Percentiles rank a stretch among this genome's conserved stretches.
Evolutionary conservation across 2,113 vertebrate species (phyloP).

Genomic region (Paedocypris sp.): DNA sequence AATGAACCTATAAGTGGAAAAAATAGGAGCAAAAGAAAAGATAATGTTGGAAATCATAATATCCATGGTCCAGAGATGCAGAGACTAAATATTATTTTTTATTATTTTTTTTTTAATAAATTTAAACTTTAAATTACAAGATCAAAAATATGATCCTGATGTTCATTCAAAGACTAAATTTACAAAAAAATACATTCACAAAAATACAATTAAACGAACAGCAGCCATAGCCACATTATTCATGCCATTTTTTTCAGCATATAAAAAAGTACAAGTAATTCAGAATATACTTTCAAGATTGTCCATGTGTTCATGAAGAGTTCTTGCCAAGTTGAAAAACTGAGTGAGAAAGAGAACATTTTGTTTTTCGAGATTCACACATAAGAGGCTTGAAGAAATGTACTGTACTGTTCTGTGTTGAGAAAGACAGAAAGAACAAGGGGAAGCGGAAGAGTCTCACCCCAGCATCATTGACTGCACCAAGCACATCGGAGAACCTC

Average conservation of each 20-base stretch:
- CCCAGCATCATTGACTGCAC: constrained; percentile 82
- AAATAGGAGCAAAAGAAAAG: no score
- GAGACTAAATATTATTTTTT: no score
- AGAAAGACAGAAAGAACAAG: neutral
- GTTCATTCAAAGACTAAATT: no score
- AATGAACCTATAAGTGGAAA: constrained; percentile 72
- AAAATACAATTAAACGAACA: neutral
- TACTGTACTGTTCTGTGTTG: neutral
- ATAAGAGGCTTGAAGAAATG: neutral
- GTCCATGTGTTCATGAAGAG: constrained; percentile 98
- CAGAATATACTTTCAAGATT: constrained; percentile 87
- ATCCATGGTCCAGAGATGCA: no score
- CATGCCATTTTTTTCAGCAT: neutral
- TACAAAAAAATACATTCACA: no score
- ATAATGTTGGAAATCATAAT: no score
- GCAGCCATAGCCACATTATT: neutral
- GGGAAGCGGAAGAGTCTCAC: constrained; percentile 55
- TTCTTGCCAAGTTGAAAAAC: constrained; percentile 98
- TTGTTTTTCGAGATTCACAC: constrained; percentile 2
- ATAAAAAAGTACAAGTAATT: neutral
- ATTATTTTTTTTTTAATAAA: no score
- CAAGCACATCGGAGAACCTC: constrained; percentile 91
- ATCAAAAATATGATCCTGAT: no score
- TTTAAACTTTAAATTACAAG: no score
- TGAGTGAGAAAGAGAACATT: constrained; percentile 63